These are phyloP conservation scores for Leptura quadrifasciata DNA, from an alignment of 2,888 invertebrate genomes.

Conservation along the genomic window DNA sequence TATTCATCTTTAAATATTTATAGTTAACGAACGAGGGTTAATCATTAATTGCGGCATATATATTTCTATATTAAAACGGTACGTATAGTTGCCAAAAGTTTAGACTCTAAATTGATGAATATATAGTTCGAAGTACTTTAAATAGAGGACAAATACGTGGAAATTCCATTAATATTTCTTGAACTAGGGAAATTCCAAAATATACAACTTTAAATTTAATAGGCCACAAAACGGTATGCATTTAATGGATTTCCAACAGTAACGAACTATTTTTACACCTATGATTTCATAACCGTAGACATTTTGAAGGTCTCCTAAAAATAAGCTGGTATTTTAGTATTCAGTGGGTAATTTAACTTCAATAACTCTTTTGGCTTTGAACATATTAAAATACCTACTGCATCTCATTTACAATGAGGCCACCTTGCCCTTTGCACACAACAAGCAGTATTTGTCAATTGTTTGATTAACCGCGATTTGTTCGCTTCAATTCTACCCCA, in stretches of 20 bases:
- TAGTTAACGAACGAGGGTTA: no score
- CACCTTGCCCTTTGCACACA: background rate
- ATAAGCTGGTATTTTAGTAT: conserved; percentile 51
- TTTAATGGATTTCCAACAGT: background rate
- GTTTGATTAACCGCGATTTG: conserved; percentile 48
- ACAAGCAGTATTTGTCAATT: conserved; percentile 51
- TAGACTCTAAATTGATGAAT: no score
- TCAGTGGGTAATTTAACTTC: conserved; percentile 41
- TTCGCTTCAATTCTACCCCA: conserved; percentile 55
- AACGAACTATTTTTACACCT: conserved; percentile 45
- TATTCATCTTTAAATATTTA: no score
- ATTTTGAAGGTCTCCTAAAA: conserved; percentile 53
- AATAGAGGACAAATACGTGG: no score
- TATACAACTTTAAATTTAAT: no score
- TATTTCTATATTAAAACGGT: no score
- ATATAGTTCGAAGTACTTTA: no score
- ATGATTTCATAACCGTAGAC: conserved; percentile 50
- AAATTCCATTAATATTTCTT: no score
- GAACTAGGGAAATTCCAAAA: no score
- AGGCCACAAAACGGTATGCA: background rate
- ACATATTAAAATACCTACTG: background rate
- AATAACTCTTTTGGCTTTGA: background rate
- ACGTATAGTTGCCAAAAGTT: no score
- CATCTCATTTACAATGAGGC: background rate
- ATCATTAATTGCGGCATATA: no score